Evolutionary conservation across 2,113 vertebrate species (phyloP), one percentile per base, ranked within the genome.

Genomic region (Spermophilus dauricus): DNA sequence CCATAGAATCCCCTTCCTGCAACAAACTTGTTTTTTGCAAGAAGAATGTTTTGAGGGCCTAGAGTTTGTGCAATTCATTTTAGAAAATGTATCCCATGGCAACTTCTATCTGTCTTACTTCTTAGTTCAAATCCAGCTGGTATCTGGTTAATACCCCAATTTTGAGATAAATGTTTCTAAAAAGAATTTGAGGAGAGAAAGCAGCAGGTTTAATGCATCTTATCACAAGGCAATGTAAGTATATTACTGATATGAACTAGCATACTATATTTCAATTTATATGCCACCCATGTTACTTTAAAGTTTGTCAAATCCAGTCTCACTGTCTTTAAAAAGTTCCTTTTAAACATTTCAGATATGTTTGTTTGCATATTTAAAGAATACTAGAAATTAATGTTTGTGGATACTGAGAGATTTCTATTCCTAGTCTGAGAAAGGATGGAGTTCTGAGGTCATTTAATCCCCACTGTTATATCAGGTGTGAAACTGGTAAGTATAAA

Each of bases 51-150:
- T 89, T 8, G 26, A 92, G 37, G 65, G 28, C 4, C 24, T 67
- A 51, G 32, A 86, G 34, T 91, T 96, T 84, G n/a, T 94, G 80
- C 24, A 93, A 91, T 73, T 97, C 48, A 91, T 96, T 93, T 94
- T 82, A 34, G 37, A 16, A 95, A 87, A 91, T 87, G n/a, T 92
- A 1, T 94, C 70, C n/a, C 78, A 78, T 76, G 53, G 65, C 78
- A 89, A 77, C 69, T 91, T 95, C 4, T 75, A 61, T 89, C 18
- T 96, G 70, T 90, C 26, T 93, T 80, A 34, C 4, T 70, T 86
- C 73, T 89, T 78, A 69, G 48, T 95, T 94, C 85, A 92, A 67
- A 76, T 53, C 16, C 48, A 30, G 26, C 26, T 86, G 67, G 17
- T 45, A 96, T 94, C 45, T 96, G 94, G 30, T 61, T 89, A 93